phyloP scores from a whole-genome alignment of 2,888 invertebrate genomes.

The Cyclophora punctaria region DNA sequence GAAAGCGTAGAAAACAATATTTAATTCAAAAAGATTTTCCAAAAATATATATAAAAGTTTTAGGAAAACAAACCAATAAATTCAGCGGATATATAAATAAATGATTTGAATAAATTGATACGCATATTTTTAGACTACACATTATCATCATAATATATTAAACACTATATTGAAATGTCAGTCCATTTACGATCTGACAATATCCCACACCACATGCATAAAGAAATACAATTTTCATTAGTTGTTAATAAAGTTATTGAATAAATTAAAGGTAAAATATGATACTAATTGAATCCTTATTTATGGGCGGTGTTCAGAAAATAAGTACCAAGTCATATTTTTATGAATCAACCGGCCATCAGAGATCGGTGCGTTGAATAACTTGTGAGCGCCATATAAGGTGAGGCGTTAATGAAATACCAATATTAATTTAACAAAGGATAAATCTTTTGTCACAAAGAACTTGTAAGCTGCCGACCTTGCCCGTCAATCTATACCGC shows the following conservation, averaged over 20 bases:
- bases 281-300: not conserved
- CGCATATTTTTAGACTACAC: too few species aligned
- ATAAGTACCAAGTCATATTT: not conserved
- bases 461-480: constrained; percentile 28
- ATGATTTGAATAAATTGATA: too few species aligned
- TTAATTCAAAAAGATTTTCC: too few species aligned
- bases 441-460: constrained; percentile 3
- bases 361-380: constrained; percentile 25
- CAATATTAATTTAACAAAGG: constrained; percentile 41
- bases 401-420: constrained; percentile 34
- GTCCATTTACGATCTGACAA: too few species aligned
- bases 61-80: too few species aligned
- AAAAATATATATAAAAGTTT: too few species aligned
- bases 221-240: not conserved
- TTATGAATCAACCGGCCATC: not conserved
- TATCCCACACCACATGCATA: not conserved
- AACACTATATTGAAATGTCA: too few species aligned
- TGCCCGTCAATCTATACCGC: constrained; percentile 42
- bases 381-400: constrained; percentile 39
- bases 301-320: not conserved
- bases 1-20: too few species aligned
- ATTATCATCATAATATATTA: too few species aligned
- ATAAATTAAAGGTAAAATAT: not conserved
- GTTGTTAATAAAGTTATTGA: not conserved
- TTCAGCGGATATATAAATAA: too few species aligned